Conservation (phyloP, 2,888 invertebrate genomes). For the Hyles lineata region DNA sequence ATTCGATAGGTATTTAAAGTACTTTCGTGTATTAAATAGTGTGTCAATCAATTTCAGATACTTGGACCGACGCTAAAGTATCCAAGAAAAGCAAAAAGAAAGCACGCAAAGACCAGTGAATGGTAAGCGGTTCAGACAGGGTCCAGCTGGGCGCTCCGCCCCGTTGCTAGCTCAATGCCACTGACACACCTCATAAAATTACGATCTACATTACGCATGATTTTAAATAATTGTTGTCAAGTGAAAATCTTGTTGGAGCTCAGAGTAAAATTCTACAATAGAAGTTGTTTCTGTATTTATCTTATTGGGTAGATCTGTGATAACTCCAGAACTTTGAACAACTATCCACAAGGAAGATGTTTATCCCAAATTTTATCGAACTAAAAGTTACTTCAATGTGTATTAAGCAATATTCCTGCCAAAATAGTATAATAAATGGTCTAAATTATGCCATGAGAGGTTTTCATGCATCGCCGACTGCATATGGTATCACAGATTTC, state of each 20-base stretch:
- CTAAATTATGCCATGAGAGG: neutral
- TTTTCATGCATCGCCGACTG: neutral
- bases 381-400: too few relatives aligned
- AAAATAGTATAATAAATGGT: neutral
- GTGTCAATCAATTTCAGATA: conserved; percentile 79
- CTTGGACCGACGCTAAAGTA: conserved; percentile 90
- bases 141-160: conserved; percentile 57
- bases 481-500: conserved; percentile 1
- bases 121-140: conserved; percentile 59
- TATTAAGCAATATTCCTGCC: too few relatives aligned
- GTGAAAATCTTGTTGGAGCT: neutral
- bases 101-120: conserved; percentile 89
- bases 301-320: neutral
- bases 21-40: too few relatives aligned
- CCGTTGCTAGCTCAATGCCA: conserved; percentile 77
- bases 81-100: conserved; percentile 91
- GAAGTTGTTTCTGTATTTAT: neutral
- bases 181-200: conserved; percentile 71
- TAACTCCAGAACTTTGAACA: neutral
- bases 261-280: neutral
- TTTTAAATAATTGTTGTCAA: conserved; percentile 6
- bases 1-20: too few relatives aligned
- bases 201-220: conserved; percentile 44
- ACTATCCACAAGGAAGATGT: neutral
- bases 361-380: neutral